phyloP scores from a whole-genome alignment of 1,140 invertebrate species.

The Saccostrea glomerata region DNA sequence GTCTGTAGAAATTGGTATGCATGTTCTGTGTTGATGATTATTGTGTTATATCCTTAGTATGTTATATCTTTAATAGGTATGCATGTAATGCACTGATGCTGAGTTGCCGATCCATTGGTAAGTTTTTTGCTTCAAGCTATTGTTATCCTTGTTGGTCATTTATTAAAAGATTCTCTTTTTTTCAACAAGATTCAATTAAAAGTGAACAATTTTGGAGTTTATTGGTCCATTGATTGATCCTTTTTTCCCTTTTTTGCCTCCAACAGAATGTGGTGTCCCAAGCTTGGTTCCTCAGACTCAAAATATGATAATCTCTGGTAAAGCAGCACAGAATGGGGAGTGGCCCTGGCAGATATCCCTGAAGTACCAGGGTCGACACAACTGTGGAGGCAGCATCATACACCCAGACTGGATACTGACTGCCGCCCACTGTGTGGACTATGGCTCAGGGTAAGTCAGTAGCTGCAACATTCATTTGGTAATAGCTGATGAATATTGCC shows the following conservation, averaged over 20 bases:
- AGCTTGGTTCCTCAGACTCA: background rate
- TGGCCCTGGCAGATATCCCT: conserved; percentile 72
- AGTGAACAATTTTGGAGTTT: too few relatives aligned
- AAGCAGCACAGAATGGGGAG: conserved; percentile 49
- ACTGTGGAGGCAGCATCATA: conserved; percentile 90
- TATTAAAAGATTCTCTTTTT: too few relatives aligned
- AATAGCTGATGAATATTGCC: background rate
- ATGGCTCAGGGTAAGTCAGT: background rate
- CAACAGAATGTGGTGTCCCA: conserved; percentile 50
- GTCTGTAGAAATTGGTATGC: background rate
- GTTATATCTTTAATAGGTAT: conserved; percentile 8
- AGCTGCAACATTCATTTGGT: background rate
- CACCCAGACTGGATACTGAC: conserved; percentile 87
- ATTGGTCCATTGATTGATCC: too few relatives aligned
- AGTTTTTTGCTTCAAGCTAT: background rate
- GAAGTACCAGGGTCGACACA: conserved; percentile 68
- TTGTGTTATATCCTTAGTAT: background rate
- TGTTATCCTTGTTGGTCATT: too few relatives aligned
- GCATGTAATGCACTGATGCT: conserved; percentile 30
- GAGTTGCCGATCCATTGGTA: conserved; percentile 36
- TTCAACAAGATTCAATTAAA: too few relatives aligned
- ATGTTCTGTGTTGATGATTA: background rate
- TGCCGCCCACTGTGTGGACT: conserved; percentile 85
- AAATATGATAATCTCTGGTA: conserved; percentile 61
- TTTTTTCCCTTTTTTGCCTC: background rate